A percentile compares a stretch with the other conserved stretches of the same genome.
phyloP scores from a whole-genome alignment of 2,113 vertebrate species.

The Aptenodytes patagonicus region DNA sequence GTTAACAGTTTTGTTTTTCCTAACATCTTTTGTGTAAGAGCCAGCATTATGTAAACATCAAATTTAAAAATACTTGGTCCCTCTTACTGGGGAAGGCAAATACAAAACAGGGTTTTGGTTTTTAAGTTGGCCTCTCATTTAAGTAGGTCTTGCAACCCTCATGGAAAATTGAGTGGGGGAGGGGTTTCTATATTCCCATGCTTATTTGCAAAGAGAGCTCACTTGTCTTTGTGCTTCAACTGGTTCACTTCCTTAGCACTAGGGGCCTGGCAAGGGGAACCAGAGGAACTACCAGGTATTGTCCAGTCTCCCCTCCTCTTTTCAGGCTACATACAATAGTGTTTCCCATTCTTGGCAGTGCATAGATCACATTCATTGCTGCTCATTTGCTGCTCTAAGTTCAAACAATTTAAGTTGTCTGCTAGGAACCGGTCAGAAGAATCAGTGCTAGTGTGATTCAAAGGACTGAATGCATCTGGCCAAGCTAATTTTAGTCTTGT shows the following conservation, averaged over 20 bases:
- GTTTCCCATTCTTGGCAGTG: constrained; percentile 23
- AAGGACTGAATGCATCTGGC: background rate
- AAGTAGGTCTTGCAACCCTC: background rate
- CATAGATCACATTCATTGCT: constrained; percentile 25
- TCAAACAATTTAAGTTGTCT: background rate
- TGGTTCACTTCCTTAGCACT: constrained; percentile 12
- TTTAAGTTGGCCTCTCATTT: background rate
- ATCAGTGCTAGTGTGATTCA: background rate
- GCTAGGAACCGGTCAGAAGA: background rate
- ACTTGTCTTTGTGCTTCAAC: constrained; percentile 8
- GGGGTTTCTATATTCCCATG: background rate
- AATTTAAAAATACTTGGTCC: background rate
- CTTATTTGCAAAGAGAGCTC: constrained; percentile 4
- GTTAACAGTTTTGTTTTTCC: background rate
- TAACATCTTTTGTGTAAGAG: background rate
- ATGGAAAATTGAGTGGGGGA: background rate
- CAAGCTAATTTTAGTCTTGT: constrained; percentile 11
- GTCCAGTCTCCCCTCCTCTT: constrained; percentile 33
- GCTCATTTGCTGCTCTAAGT: background rate
- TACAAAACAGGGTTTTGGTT: background rate
- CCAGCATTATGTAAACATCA: background rate
- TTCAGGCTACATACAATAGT: constrained; percentile 12
- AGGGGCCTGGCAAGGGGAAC: constrained; percentile 7
- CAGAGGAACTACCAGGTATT: constrained; percentile 58
- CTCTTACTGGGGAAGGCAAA: background rate